Evolutionary conservation across 2,888 invertebrate genomes (phyloP).

Genomic region (Acanthoscelides obtectus): DNA sequence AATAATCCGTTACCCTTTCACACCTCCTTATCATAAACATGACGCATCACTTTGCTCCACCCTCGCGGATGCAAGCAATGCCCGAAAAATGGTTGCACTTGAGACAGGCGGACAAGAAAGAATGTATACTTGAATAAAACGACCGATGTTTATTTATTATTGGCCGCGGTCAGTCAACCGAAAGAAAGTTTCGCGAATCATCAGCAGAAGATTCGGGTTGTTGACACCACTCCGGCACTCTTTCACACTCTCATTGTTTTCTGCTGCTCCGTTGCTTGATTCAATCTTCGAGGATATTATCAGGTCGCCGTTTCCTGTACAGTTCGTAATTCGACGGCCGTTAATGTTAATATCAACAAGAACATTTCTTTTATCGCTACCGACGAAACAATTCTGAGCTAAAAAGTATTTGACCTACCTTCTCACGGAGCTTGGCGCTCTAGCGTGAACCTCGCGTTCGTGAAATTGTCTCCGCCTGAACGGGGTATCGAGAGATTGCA

Average conservation of each 20-base stretch:
- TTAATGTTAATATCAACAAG: too few relatives aligned
- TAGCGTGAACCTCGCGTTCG: too few relatives aligned
- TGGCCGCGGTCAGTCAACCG: background rate
- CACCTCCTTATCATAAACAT: too few relatives aligned
- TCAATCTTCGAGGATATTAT: background rate
- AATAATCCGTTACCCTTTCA: too few relatives aligned
- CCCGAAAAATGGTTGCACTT: background rate
- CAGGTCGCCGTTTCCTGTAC: background rate
- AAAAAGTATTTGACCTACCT: too few relatives aligned
- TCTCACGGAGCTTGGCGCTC: too few relatives aligned
- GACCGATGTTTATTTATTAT: background rate
- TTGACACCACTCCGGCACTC: background rate
- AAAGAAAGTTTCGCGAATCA: background rate
- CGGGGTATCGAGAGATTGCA: too few relatives aligned
- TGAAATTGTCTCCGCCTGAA: too few relatives aligned
- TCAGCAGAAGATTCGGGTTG: background rate
- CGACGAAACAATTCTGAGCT: too few relatives aligned
- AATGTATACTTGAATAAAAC: background rate
- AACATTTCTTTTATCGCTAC: too few relatives aligned
- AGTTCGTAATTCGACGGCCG: too few relatives aligned
- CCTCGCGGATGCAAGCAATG: background rate
- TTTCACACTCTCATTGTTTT: background rate
- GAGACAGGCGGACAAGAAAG: background rate
- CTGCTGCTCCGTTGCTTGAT: background rate
- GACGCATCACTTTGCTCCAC: background rate